phyloP scores from a whole-genome alignment of 2,113 vertebrate species.

The Scytalopus superciliaris region DNA sequence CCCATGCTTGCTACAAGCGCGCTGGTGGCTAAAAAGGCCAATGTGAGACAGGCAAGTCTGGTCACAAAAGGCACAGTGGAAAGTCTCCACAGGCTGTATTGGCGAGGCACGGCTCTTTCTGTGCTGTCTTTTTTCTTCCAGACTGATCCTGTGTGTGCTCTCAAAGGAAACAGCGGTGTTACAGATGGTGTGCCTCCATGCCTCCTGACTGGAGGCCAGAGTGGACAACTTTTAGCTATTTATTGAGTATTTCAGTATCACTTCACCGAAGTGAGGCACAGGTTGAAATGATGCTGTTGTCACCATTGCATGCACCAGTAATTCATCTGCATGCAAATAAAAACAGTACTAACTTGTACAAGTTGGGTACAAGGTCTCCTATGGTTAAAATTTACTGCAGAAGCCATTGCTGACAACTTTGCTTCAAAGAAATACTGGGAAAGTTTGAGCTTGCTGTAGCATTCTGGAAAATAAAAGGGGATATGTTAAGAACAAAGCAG shows the following conservation, averaged over 20 bases:
- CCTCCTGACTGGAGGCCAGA: too few relatives aligned
- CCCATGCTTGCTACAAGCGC: too few relatives aligned
- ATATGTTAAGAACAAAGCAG: constrained; percentile 11
- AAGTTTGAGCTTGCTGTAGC: neutral
- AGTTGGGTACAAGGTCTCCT: neutral
- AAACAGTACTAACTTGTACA: neutral
- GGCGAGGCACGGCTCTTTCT: too few relatives aligned
- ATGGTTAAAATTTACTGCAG: neutral
- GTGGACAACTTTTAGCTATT: neutral
- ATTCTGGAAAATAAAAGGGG: constrained; percentile 16
- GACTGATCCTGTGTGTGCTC: too few relatives aligned
- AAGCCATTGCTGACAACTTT: neutral
- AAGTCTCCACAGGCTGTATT: too few relatives aligned
- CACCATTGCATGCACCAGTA: neutral
- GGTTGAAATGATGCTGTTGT: neutral
- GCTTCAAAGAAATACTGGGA: constrained; percentile 9
- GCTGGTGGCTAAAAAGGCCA: too few relatives aligned
- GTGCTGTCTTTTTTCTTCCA: too few relatives aligned
- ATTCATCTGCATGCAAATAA: neutral
- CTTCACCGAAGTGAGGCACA: neutral
- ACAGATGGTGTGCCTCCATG: too few relatives aligned
- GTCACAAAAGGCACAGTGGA: too few relatives aligned
- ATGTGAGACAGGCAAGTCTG: too few relatives aligned
- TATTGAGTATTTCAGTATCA: neutral
- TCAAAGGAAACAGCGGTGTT: too few relatives aligned